phyloP scores from a whole-genome alignment of 2,113 vertebrate genomes.

The Chaenogobius annularis region DNA sequence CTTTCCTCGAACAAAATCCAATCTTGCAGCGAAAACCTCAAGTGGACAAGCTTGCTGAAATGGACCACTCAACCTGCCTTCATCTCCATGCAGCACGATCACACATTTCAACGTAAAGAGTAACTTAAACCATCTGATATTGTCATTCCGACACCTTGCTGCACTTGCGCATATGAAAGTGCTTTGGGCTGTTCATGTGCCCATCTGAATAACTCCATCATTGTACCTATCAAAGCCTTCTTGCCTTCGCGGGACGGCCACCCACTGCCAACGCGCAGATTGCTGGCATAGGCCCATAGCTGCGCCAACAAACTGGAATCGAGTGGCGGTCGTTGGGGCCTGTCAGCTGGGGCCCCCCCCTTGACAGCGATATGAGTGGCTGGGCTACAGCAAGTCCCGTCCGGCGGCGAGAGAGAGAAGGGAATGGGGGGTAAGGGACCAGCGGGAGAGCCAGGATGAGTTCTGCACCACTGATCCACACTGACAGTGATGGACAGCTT shows the following conservation, averaged over 20 bases:
- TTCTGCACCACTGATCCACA: conserved; percentile 77
- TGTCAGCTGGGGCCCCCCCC: conserved; percentile 58
- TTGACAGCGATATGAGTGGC: conserved; percentile 71
- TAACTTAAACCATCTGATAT: conserved; percentile 10
- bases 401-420: conserved; percentile 16
- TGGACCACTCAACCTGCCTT: not conserved
- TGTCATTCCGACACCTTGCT: conserved; percentile 33
- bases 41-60: not conserved
- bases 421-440: conserved; percentile 43
- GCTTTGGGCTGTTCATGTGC: conserved; percentile 49
- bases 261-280: conserved; percentile 63
- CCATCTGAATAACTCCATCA: conserved; percentile 58
- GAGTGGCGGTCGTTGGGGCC: conserved; percentile 59
- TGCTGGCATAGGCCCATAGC: conserved; percentile 61
- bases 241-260: conserved; percentile 43
- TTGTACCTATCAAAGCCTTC: conserved; percentile 53
- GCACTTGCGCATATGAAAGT: conserved; percentile 48
- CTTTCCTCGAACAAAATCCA: not conserved
- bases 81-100: not conserved
- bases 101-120: not conserved
- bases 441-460: conserved; percentile 72
- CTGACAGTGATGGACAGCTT: conserved; percentile 80
- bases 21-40: not conserved
- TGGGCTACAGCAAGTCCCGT: conserved; percentile 64
- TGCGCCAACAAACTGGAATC: conserved; percentile 65